Conservation (phyloP, 2,113 vertebrate species). For the Okapia johnstoni region DNA sequence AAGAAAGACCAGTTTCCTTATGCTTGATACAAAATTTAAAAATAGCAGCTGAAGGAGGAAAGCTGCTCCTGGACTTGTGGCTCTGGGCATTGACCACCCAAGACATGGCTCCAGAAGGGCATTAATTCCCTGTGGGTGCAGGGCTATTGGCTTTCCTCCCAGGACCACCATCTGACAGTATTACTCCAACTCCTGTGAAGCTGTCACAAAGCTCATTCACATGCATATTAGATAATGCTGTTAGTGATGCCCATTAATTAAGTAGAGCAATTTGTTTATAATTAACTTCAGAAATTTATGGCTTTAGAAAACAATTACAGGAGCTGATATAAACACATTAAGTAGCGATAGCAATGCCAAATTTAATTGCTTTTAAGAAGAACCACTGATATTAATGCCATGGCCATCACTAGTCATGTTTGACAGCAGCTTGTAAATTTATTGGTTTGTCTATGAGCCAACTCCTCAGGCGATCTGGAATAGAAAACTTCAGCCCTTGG, state of each 20-base stretch:
- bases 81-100: background rate
- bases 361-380: slow-evolving; percentile 73
- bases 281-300: slow-evolving; percentile 77
- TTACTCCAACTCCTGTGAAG: slow-evolving; percentile 42
- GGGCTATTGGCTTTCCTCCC: background rate
- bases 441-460: slow-evolving; percentile 8
- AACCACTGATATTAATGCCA: slow-evolving; percentile 67
- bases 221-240: slow-evolving; percentile 54
- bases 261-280: slow-evolving; percentile 74
- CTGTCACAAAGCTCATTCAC: slow-evolving; percentile 54
- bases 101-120: background rate
- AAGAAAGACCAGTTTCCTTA: background rate
- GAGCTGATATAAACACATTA: slow-evolving; percentile 73
- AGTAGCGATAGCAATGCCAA: slow-evolving; percentile 61
- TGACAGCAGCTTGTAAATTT: slow-evolving; percentile 60
- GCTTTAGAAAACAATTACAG: slow-evolving; percentile 73
- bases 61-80: background rate
- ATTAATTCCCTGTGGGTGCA: background rate
- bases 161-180: slow-evolving; percentile 14
- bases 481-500: background rate
- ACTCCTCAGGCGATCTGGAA: slow-evolving; percentile 49
- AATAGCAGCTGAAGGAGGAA: background rate
- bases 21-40: background rate
- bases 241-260: slow-evolving; percentile 73
- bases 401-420: slow-evolving; percentile 47